Percentiles rank a stretch among this genome's conserved stretches.
These are phyloP conservation scores for Turritopsis rubra DNA, from an alignment of 30 jellyfish, hydroid and myxozoan species.

Conservation along the genomic window DNA sequence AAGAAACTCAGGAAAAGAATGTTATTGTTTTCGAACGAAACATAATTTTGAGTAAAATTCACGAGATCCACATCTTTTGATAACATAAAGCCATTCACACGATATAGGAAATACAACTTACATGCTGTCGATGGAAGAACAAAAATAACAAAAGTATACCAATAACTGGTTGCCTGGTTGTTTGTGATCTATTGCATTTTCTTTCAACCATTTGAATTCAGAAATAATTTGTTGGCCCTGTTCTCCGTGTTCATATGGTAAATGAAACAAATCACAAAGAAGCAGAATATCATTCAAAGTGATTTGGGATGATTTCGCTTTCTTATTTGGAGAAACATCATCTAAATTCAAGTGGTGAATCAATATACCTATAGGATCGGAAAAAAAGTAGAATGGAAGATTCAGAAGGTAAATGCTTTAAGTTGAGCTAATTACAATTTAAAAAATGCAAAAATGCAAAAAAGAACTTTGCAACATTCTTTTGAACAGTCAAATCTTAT, in stretches of 20 bases:
- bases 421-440: too few species aligned
- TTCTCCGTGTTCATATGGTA: conserved; percentile 91
- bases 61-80: too few species aligned
- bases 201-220: conserved; percentile 83
- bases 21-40: neutral
- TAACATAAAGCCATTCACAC: too few species aligned
- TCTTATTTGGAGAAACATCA: conserved; percentile 1
- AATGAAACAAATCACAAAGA: conserved; percentile 62
- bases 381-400: too few species aligned
- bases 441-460: too few species aligned
- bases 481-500: too few species aligned
- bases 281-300: conserved; percentile 38
- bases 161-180: neutral
- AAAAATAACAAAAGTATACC: neutral
- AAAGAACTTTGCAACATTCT: too few species aligned
- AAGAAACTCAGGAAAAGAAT: neutral
- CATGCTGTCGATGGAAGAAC: too few species aligned
- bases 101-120: too few species aligned
- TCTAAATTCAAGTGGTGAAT: neutral
- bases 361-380: too few species aligned
- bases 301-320: conserved; percentile 5
- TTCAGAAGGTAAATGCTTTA: too few species aligned
- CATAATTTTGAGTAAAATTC: too few species aligned
- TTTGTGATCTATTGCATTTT: conserved; percentile 40
- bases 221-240: conserved; percentile 53